phyloP scores from a whole-genome alignment of 1,140 invertebrate species.

The Odontomachus brunneus region DNA sequence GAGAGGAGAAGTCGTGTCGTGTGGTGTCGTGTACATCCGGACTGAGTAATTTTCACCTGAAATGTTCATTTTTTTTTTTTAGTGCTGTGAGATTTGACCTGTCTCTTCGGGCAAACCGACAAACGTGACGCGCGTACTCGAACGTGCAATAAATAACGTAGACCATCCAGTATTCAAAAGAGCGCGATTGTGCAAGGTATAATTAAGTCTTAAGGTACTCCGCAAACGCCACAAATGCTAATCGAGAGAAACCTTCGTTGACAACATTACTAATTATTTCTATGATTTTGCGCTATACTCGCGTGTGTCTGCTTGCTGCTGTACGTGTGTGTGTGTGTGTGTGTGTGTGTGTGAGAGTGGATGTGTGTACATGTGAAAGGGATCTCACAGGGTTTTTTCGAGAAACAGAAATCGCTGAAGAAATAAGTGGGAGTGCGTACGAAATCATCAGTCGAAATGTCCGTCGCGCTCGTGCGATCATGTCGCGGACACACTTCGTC shows the following conservation, averaged over 20 bases:
- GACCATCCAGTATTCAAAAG: constrained; percentile 65
- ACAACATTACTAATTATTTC: constrained; percentile 50
- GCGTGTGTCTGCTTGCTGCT: background rate
- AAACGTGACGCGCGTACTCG: constrained; percentile 43
- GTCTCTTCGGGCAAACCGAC: constrained; percentile 41
- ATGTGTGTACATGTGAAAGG: constrained; percentile 4
- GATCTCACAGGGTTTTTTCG: constrained; percentile 63
- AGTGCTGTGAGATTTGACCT: constrained; percentile 72
- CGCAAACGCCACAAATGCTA: constrained; percentile 31
- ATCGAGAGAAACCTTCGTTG: constrained; percentile 37
- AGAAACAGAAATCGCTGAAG: constrained; percentile 27
- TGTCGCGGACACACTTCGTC: no score
- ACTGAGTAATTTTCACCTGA: constrained; percentile 57
- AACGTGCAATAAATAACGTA: constrained; percentile 52
- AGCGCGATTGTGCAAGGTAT: constrained; percentile 43
- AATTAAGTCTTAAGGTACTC: constrained; percentile 47
- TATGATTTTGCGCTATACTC: constrained; percentile 31
- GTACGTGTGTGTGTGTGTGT: background rate
- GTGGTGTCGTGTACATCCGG: constrained; percentile 46
- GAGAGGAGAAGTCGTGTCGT: constrained; percentile 33
- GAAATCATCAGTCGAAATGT: constrained; percentile 17
- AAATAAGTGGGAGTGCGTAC: background rate
- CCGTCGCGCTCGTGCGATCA: background rate
- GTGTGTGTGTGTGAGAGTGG: constrained; percentile 15
- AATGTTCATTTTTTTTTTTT: constrained; percentile 73